Conservation (phyloP, 2,888 invertebrate genomes). For the Nesidiocoris tenuis region DNA sequence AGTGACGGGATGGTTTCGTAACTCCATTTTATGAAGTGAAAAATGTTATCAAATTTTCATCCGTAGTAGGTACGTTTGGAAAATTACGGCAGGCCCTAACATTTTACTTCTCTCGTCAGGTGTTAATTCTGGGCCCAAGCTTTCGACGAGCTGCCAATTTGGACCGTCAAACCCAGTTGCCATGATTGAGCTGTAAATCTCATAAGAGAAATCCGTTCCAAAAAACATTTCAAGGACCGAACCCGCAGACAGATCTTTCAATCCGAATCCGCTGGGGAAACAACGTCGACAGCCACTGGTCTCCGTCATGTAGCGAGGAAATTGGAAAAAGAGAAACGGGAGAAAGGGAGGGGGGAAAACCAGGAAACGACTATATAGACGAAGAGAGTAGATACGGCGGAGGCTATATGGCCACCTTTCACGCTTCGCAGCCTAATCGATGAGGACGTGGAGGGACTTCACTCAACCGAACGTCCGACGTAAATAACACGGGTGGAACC, state of each 20-base stretch:
- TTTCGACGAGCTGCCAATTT: not conserved
- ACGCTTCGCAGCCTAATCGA: constrained; percentile 35
- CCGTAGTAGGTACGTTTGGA: too few species aligned
- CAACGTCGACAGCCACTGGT: too few species aligned
- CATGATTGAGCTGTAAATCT: not conserved
- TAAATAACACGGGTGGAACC: constrained; percentile 26
- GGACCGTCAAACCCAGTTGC: not conserved
- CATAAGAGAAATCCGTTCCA: not conserved
- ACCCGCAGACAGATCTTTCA: not conserved
- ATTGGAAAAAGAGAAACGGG: not conserved
- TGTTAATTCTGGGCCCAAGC: too few species aligned
- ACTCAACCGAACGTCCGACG: constrained; percentile 20
- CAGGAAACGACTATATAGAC: not conserved
- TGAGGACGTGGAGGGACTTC: constrained; percentile 36
- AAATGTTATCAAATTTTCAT: too few species aligned
- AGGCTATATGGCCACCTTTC: constrained; percentile 6
- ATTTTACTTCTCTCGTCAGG: too few species aligned
- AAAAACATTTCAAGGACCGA: not conserved
- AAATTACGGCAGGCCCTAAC: too few species aligned
- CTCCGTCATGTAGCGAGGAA: not conserved
- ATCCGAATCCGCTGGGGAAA: not conserved
- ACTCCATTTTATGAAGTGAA: too few species aligned
- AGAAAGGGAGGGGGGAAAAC: not conserved
- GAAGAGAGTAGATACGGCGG: not conserved
- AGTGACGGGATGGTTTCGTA: not conserved